A percentile compares a stretch with the other conserved stretches of the same genome.
Evolutionary conservation across 37 sponge, comb jelly and placozoan genomes (phyloP).

Genomic region (Dysidea cf. avara): DNA sequence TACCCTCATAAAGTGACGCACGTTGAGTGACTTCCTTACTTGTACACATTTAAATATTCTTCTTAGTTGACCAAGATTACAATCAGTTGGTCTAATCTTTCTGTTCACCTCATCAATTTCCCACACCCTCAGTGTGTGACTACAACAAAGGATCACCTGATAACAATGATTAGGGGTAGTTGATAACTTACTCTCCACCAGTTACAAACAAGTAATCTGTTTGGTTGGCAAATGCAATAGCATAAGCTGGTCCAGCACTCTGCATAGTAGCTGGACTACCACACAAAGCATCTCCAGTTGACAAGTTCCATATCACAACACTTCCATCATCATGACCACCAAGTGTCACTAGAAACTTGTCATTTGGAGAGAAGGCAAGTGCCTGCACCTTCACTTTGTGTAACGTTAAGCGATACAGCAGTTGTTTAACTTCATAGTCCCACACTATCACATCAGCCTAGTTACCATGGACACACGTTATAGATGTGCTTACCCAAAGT

Average conservation of each 20-base stretch:
- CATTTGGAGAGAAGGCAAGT: constrained; percentile 92
- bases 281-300: constrained; percentile 83
- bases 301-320: constrained; percentile 94
- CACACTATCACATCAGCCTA: constrained; percentile 97
- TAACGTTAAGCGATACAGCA: constrained; percentile 74
- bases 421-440: constrained; percentile 61
- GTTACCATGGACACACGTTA: not conserved
- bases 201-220: constrained; percentile 87
- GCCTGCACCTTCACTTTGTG: constrained; percentile 96
- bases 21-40: too few relatives aligned
- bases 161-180: not conserved
- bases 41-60: constrained; percentile 85
- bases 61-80: constrained; percentile 92
- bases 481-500: not conserved
- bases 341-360: constrained; percentile 89
- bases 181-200: constrained; percentile 90
- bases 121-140: constrained; percentile 94
- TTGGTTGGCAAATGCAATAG: constrained; percentile 70
- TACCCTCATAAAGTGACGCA: not conserved
- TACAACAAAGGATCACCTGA: constrained; percentile 12
- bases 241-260: constrained; percentile 83
- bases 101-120: constrained; percentile 74
- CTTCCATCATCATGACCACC: constrained; percentile 93
- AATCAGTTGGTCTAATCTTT: constrained; percentile 93
- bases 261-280: constrained; percentile 91